These are phyloP conservation scores for Enteromius mattozi DNA, from an alignment of 2,797 vertebrate species.

Conservation along the genomic window DNA sequence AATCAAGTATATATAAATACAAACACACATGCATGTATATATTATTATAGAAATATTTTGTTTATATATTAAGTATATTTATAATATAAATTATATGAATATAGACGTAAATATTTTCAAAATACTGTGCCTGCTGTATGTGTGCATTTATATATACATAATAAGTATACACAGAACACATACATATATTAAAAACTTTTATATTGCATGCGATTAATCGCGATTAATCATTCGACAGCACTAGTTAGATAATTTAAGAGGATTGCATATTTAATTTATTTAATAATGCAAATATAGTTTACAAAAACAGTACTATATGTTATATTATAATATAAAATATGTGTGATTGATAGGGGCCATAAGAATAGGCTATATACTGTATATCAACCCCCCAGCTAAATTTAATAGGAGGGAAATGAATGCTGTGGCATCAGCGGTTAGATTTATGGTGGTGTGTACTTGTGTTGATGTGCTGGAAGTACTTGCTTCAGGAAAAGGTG, in stretches of 20 bases:
- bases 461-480: conserved; percentile 56
- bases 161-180: too few relatives aligned
- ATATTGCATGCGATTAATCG: too few relatives aligned
- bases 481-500: conserved; percentile 49
- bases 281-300: background rate
- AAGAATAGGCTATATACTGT: conserved; percentile 2
- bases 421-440: conserved; percentile 40
- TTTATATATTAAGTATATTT: too few relatives aligned
- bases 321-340: background rate
- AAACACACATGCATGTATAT: too few relatives aligned
- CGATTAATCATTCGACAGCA: too few relatives aligned
- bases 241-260: background rate
- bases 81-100: too few relatives aligned
- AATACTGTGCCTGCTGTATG: too few relatives aligned
- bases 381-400: conserved; percentile 34
- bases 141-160: too few relatives aligned
- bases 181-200: too few relatives aligned
- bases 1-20: too few relatives aligned
- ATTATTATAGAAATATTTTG: too few relatives aligned
- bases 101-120: too few relatives aligned
- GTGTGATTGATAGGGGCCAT: background rate
- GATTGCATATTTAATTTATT: background rate
- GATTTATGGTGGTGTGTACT: conserved; percentile 53
- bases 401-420: conserved; percentile 11
- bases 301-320: background rate